These are phyloP conservation scores for Epinotia brunnichana DNA, from an alignment of 2,888 invertebrate genomes.

Conservation along the genomic window DNA sequence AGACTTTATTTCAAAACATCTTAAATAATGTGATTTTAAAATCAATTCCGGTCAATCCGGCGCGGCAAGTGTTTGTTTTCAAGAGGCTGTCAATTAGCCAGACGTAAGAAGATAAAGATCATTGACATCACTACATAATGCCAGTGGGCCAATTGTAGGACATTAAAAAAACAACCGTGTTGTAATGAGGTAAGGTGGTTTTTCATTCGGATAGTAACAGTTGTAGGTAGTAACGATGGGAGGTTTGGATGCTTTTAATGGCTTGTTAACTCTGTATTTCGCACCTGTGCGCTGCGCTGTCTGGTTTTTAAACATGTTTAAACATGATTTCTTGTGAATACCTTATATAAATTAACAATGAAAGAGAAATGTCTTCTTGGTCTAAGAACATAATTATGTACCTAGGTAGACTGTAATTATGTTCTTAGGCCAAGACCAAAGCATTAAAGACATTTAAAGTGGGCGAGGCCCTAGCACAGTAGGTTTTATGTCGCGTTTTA, in stretches of 20 bases:
- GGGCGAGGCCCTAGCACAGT: no score
- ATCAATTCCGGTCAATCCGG: conserved; percentile 22
- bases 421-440: no score
- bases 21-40: conserved; percentile 2
- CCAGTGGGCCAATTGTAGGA: not conserved
- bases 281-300: conserved; percentile 11
- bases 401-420: no score
- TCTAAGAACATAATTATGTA: no score
- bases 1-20: not conserved
- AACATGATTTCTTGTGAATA: conserved; percentile 4
- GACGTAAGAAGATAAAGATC: conserved; percentile 35
- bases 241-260: conserved; percentile 15
- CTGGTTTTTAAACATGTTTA: not conserved
- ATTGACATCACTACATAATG: conserved; percentile 29
- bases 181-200: not conserved
- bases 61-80: conserved; percentile 33
- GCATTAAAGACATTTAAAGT: no score
- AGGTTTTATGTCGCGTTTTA: no score
- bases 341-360: not conserved
- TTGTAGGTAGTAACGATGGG: not conserved
- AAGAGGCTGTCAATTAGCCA: conserved; percentile 38
- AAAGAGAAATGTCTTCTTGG: not conserved
- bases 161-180: not conserved
- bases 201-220: not conserved
- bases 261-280: conserved; percentile 21